Base-by-base conservation (phyloP, 2,888 invertebrate species). In the Limnephilus auricula region DNA sequence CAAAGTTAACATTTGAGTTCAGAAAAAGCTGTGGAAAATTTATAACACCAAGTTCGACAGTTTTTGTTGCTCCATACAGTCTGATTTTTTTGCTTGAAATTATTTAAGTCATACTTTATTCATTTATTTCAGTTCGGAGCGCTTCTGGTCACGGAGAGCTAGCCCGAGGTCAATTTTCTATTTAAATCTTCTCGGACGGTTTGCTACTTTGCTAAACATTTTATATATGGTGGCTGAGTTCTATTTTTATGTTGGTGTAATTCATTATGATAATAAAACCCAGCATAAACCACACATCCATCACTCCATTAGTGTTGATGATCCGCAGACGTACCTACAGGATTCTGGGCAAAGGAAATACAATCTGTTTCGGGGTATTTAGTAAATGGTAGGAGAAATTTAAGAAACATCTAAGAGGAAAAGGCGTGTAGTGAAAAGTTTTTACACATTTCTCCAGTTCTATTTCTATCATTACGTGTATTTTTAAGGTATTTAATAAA, bases 301-400 rank as follows among this genome's bases (percentile, higher is more conserved):
- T 65, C 65, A 65, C 65, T 65, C 65, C 65, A 65, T 65, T 65
- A 65, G 65, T 65, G 65, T 65, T 65, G 65, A n/a, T 65, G 65
- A 65, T 65, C 65, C 65, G 65, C 65, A 65, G 65, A 25, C 25
- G 1, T 9, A 65, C 65, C 0, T 9, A 65, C 65, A n/a, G 65
- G 18, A 50, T 50, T 15, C 50, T 50, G 50, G 50, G 25, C 65
- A 65, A n/a, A 65, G 65, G 65, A n/a, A 65, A n/a, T n/a, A 65
- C 65, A 65, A 65, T 65, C 65, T 65, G 65, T n/a, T 65, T 65
- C 25, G 25, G 65, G 25, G n/a, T 65, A 65, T 25, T 25, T 25
- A n/a, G 25, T 9, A 65, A 65, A 65, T 65, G 65, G 9, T 6
- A 9, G 25, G 65, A 65, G 65, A 5, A 50, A 18, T 50, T 50